Percentiles rank a stretch among this genome's conserved stretches.
phyloP scores from a whole-genome alignment of 2,888 invertebrate genomes.

The Orthosia incerta region DNA sequence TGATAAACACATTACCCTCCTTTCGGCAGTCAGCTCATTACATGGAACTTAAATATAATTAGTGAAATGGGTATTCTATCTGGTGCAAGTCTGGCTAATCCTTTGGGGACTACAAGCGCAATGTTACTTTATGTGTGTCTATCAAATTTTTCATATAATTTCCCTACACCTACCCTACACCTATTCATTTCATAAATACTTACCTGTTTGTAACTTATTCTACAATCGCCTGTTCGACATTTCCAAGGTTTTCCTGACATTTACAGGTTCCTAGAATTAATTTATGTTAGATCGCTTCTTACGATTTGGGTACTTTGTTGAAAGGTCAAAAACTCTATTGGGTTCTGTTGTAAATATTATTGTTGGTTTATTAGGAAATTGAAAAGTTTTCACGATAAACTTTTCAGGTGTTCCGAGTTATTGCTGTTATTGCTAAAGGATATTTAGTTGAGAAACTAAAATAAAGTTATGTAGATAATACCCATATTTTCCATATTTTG shows the following conservation, averaged over 20 bases:
- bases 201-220: background rate
- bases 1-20: too few relatives aligned
- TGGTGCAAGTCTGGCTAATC: too few relatives aligned
- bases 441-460: background rate
- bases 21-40: too few relatives aligned
- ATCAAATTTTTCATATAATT: too few relatives aligned
- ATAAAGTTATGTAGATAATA: too few relatives aligned
- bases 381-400: background rate
- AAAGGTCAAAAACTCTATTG: constrained; percentile 10
- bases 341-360: background rate
- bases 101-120: too few relatives aligned
- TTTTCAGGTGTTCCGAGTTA: background rate
- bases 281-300: background rate
- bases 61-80: too few relatives aligned
- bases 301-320: background rate
- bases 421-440: background rate
- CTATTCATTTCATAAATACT: too few relatives aligned
- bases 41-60: too few relatives aligned
- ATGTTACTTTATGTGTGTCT: too few relatives aligned
- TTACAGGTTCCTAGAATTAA: constrained; percentile 17
- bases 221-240: background rate
- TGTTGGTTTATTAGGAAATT: background rate
- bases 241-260: constrained; percentile 15
- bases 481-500: too few relatives aligned
- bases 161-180: too few relatives aligned